A percentile compares a stretch with the other conserved stretches of the same genome.
Evolutionary conservation across 2,797 vertebrate species (phyloP).

Genomic region (Epinephelus coioides): DNA sequence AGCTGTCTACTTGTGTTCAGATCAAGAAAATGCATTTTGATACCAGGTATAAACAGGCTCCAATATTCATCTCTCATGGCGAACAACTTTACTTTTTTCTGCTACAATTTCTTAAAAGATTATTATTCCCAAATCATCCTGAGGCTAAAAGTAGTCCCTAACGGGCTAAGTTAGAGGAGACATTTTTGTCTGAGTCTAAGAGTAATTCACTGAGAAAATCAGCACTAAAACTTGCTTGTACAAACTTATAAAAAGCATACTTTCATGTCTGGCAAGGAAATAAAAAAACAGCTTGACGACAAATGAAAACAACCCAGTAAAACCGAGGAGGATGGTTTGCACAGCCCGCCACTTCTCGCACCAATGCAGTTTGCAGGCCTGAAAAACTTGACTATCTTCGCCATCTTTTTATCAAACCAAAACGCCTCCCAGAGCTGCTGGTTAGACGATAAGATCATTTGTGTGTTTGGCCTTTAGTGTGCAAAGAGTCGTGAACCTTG

Average conservation of each 20-base stretch:
- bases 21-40: too few species aligned
- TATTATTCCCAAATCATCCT: background rate
- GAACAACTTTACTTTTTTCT: background rate
- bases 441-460: background rate
- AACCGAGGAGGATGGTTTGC: background rate
- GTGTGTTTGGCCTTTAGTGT: background rate
- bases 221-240: background rate
- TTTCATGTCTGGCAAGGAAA: background rate
- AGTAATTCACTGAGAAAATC: background rate
- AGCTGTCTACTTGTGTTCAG: too few species aligned
- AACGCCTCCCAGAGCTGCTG: background rate
- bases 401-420: background rate
- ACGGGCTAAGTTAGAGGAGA: too few species aligned
- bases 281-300: background rate
- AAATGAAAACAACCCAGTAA: background rate
- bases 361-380: background rate
- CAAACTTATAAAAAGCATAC: background rate
- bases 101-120: background rate
- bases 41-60: too few species aligned
- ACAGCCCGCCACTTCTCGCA: background rate
- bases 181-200: too few species aligned
- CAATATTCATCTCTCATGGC: background rate
- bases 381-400: background rate
- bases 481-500: slow-evolving; percentile 20
- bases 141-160: background rate